These are phyloP conservation scores for Caretta caretta DNA, from an alignment of 2,113 vertebrate species.

Conservation along the genomic window DNA sequence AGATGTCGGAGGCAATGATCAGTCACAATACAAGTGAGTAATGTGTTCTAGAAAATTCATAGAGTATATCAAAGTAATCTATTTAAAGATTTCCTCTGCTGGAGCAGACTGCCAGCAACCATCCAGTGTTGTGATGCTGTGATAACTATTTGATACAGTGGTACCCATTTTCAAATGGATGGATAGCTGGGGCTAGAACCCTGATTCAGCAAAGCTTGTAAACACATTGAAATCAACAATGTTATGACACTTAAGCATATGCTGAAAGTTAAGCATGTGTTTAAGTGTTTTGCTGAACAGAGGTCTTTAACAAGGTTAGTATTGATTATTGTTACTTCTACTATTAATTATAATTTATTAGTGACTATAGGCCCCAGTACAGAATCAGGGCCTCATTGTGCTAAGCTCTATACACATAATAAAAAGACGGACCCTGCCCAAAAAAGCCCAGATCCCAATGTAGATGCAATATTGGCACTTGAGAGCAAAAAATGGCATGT, in stretches of 20 bases:
- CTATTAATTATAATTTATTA: not conserved
- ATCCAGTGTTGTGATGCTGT: not conserved
- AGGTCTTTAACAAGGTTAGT: not conserved
- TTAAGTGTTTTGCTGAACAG: not conserved
- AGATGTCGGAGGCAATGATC: constrained; percentile 81
- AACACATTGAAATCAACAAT: not conserved
- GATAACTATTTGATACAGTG: not conserved
- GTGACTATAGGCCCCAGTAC: not conserved
- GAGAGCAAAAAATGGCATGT: not conserved
- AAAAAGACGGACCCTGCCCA: not conserved
- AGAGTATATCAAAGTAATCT: not conserved
- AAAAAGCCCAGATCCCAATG: not conserved
- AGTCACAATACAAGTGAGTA: constrained; percentile 83
- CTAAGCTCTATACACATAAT: not conserved
- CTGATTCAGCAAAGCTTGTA: not conserved
- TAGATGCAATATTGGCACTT: not conserved
- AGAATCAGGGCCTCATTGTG: not conserved
- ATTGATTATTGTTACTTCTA: not conserved
- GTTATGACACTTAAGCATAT: not conserved
- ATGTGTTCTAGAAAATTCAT: not conserved
- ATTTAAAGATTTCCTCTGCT: not conserved
- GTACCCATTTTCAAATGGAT: not conserved
- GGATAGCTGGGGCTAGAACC: not conserved
- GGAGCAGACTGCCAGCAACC: not conserved
- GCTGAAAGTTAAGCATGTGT: not conserved